Percentiles rank a stretch among this genome's conserved stretches.
Conservation (phyloP, 1,140 invertebrate species). For the Zaprionus nigranus region DNA sequence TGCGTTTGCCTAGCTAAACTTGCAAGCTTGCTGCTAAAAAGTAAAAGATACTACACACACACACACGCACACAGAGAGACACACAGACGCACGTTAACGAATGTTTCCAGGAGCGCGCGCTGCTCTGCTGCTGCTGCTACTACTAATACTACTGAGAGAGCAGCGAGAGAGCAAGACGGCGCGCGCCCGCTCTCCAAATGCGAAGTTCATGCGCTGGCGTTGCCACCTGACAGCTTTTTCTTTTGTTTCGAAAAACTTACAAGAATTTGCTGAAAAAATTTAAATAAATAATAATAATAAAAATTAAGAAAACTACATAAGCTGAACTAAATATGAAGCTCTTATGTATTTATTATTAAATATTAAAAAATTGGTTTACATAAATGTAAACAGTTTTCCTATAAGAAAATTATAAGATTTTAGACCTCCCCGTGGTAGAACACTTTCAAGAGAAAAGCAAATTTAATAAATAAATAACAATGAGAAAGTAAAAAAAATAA, state of each 20-base stretch:
- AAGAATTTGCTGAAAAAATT: not conserved
- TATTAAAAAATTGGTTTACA: not conserved
- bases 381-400: no score
- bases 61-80: conserved; percentile 33
- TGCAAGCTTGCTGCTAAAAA: conserved; percentile 80
- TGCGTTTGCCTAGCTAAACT: conserved; percentile 71
- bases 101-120: conserved; percentile 72
- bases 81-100: conserved; percentile 35
- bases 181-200: conserved; percentile 39
- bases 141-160: conserved; percentile 7
- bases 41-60: conserved; percentile 78
- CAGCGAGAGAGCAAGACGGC: conserved; percentile 27
- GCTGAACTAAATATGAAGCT: not conserved
- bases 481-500: not conserved
- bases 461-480: not conserved
- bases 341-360: no score
- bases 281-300: not conserved
- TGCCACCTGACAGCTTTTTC: conserved; percentile 51
- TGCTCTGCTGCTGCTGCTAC: not conserved
- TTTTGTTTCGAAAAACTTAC: conserved; percentile 18
- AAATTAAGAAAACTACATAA: not conserved
- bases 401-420: no score
- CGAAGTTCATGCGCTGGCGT: conserved; percentile 57
- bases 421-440: no score
- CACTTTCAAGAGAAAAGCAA: not conserved